Base-by-base conservation (phyloP, 2,797 vertebrate species). In the Acanthurus tractus region DNA sequence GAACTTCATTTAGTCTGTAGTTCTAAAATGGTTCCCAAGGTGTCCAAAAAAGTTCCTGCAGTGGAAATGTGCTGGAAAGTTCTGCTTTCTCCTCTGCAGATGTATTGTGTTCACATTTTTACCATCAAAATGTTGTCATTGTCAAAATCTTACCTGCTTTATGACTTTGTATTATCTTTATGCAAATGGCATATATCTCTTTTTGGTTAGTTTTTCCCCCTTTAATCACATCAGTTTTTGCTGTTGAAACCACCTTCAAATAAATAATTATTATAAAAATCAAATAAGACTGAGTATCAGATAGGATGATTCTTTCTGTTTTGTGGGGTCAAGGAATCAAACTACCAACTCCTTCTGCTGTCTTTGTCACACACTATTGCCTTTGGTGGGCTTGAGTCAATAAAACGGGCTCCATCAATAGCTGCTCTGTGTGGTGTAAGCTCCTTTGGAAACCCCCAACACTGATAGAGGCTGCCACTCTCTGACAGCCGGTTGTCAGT, bases 401-500 rank as follows among this genome's bases (percentile, higher is more conserved):
- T 88, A 88, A 88, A 88, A 74, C 58, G 7, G 34, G 58, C 61
- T 85, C 74, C 76, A 84, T 92, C 88, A 88, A 90, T 89, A 68
- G 90, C 78, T 42, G 62, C 85, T 92, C 90, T 91, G 88, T 92
- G 76, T 67, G 75, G 48, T 62, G 66, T 78, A 25, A 67, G 77
- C 77, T 70, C 61, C 68, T 74, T 74, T 83, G 87, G 89, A 91
- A 90, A 93, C 94, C 93, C 93, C 92, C 93, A 23, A 42, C 8
- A 57, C 85, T 91, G 94, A 95, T 91, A 93, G 95, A 93, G 92
- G 90, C 75, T 81, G 86, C 90, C 92, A 91, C 94, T 95, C 79
- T 94, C 94, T 91, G 94, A 95, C 95, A 92, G 89, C 91, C 88
- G 86, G 95, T 96, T 95, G 96, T 96, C 96, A 95, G 46, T 94